Base-by-base conservation (phyloP, 2,888 invertebrate genomes). In the Parascotia fuliginaria region DNA sequence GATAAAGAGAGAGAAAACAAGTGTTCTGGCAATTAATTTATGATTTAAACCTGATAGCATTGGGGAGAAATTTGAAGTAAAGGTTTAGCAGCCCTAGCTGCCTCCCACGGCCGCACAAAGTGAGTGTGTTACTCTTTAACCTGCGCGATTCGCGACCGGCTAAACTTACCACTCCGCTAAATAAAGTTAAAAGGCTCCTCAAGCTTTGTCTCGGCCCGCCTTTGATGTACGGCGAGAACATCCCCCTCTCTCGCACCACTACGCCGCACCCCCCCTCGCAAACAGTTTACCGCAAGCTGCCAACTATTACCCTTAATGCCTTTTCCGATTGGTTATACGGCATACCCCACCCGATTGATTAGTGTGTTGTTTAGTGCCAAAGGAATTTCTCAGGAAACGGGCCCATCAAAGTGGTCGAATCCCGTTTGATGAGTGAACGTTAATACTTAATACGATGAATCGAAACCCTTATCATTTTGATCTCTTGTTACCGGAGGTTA, bases 111-210 rank as follows among this genome's bases (percentile, higher is more conserved):
- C 55, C 71, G 60, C 85, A 87, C 91, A 90, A 89, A 91, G 92
- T 85, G 89, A 90, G 91, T 90, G 90, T 91, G 91, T 92, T 91
- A 92, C 91, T 91, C 90, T 91, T 91, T 92, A 91, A 91, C 92
- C 91, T 91, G 89, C 85, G 86, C 90, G 89, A 92, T 87, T 89
- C 90, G 91, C 91, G 89, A 91, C 88, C 89, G 87, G 89, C 91
- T 90, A 91, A 91, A 91, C 91, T 90, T 92, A 91, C 92, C 91
- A 92, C 92, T 92, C 89, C 81, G 90, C 90, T 91, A 91, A 92
- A 92, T 92, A 92, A 92, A 92, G 90, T 92, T 92, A 91, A 92
- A 91, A 92, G 91, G 90, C 90, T 90, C 88, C 85, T 88, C 85
- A 74, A 83, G 89, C 90, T 91, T 92, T 92, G 91, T 92, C 91